Conservation (phyloP, 2,888 invertebrate genomes). For the Catocala sponsa region DNA sequence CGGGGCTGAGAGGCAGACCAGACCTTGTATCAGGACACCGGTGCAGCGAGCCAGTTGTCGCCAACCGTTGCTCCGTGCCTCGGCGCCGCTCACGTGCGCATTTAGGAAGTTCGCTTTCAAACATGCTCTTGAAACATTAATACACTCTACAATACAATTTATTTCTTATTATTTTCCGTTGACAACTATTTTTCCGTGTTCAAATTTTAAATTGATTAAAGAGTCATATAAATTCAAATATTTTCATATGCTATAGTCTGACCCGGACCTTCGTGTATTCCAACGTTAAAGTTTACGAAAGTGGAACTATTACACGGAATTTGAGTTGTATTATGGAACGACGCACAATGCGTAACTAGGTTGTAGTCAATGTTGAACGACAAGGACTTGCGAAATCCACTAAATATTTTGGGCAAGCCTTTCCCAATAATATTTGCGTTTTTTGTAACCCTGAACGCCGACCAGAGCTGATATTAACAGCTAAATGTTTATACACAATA, state of each 20-base stretch:
- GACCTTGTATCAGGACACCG: constrained; percentile 78
- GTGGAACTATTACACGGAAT: constrained; percentile 24
- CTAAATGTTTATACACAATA: constrained; percentile 37
- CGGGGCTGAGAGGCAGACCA: constrained; percentile 64
- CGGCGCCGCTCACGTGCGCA: constrained; percentile 46
- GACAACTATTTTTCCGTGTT: constrained; percentile 25
- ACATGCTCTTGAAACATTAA: constrained; percentile 54
- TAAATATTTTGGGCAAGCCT: constrained; percentile 57
- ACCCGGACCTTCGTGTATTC: constrained; percentile 10
- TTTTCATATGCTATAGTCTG: not conserved
- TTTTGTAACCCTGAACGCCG: constrained; percentile 62
- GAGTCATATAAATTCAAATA: not conserved
- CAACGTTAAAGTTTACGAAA: constrained; percentile 27
- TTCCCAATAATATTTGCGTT: constrained; percentile 60
- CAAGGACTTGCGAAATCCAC: constrained; percentile 58
- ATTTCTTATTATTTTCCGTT: constrained; percentile 18
- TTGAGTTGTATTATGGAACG: constrained; percentile 36
- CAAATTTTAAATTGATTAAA: not conserved
- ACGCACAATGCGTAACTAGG: constrained; percentile 54
- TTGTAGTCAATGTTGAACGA: constrained; percentile 42
- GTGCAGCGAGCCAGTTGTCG: constrained; percentile 57
- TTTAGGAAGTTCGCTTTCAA: constrained; percentile 54
- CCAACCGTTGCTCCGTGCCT: constrained; percentile 27
- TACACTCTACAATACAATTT: constrained; percentile 24
- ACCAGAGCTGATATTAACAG: constrained; percentile 34